Percentiles rank a stretch among this genome's conserved stretches.
Evolutionary conservation across 2,113 vertebrate species (phyloP).

Genomic region (Mobula hypostoma): DNA sequence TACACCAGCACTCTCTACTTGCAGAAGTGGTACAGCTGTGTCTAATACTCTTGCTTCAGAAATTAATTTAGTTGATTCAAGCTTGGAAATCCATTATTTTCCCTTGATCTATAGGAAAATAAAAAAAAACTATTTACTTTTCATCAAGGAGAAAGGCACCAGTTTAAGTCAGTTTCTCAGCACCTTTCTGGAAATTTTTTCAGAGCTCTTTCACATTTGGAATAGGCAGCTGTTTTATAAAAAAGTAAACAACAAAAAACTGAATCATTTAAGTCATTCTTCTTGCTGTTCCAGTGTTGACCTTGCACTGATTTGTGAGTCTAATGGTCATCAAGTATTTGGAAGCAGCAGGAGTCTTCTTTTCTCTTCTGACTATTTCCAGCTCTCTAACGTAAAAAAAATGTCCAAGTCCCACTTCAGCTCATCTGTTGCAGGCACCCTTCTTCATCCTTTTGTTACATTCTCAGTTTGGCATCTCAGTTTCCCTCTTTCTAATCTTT

Average conservation of each 20-base stretch:
- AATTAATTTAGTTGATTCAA: constrained; percentile 1
- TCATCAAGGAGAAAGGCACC: background rate
- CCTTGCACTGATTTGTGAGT: too few relatives aligned
- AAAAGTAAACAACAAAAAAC: background rate
- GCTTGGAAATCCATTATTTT: background rate
- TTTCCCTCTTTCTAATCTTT: background rate
- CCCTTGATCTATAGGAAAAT: background rate
- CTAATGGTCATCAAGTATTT: background rate
- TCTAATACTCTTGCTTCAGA: background rate
- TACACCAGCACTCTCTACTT: background rate
- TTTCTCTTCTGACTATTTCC: too few relatives aligned
- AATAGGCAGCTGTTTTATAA: background rate
- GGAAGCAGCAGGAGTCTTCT: too few relatives aligned
- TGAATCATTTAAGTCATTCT: background rate
- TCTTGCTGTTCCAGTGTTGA: background rate
- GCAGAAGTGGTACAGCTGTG: background rate
- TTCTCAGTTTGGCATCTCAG: background rate
- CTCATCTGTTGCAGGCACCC: background rate
- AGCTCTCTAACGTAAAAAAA: background rate
- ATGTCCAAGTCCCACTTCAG: background rate
- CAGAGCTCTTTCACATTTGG: background rate
- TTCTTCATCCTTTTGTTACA: background rate
- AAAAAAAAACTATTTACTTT: constrained; percentile 9
- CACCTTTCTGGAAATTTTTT: background rate
- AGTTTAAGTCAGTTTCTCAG: background rate